Conservation (phyloP, 1,140 invertebrate species). For the Apocrypta bakeri region DNA sequence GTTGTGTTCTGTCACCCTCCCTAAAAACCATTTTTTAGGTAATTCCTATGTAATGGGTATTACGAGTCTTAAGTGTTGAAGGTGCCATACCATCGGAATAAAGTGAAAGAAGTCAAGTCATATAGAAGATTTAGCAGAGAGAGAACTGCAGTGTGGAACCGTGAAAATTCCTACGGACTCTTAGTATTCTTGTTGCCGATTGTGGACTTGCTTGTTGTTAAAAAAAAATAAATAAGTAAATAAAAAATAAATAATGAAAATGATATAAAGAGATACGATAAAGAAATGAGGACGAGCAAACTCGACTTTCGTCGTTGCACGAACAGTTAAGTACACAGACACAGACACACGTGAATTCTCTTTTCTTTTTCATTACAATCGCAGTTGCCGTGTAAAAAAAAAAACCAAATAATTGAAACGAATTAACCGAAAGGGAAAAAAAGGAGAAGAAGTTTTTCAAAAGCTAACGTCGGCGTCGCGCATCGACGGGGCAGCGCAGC, state of each 20-base stretch:
- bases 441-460: neutral
- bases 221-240: slow-evolving; percentile 22
- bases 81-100: neutral
- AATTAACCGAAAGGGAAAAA: neutral
- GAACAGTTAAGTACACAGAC: slow-evolving; percentile 48
- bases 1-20: slow-evolving; percentile 33
- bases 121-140: slow-evolving; percentile 28
- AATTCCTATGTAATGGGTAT: slow-evolving; percentile 9
- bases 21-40: slow-evolving; percentile 25
- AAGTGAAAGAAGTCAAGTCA: neutral
- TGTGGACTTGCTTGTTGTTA: slow-evolving; percentile 38
- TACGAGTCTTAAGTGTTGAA: slow-evolving; percentile 27
- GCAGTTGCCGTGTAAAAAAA: slow-evolving; percentile 39
- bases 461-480: neutral
- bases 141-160: slow-evolving; percentile 36
- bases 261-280: neutral
- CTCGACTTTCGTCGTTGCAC: slow-evolving; percentile 43
- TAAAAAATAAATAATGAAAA: slow-evolving; percentile 23
- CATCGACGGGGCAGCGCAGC: neutral
- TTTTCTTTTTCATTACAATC: slow-evolving; percentile 52
- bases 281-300: slow-evolving; percentile 26
- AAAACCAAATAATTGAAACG: slow-evolving; percentile 27
- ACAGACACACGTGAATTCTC: slow-evolving; percentile 43
- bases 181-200: slow-evolving; percentile 49
- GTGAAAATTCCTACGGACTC: slow-evolving; percentile 41